phyloP scores from a whole-genome alignment of 2,797 vertebrate species.

The Phataginus tetradactyla region DNA sequence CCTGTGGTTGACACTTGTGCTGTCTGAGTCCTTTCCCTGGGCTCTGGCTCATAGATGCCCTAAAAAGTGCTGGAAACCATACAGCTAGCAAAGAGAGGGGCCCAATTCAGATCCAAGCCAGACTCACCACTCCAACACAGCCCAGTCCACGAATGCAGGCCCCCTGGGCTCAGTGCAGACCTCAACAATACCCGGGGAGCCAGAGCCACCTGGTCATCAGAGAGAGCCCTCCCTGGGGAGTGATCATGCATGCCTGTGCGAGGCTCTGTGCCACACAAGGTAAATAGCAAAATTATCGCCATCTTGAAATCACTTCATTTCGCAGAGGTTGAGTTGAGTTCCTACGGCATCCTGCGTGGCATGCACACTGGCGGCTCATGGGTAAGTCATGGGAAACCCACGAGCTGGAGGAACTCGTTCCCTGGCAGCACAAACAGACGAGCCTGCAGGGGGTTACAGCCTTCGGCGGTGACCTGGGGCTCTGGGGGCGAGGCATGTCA shows the following conservation, averaged over 20 bases:
- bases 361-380: background rate
- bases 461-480: fast-evolving
- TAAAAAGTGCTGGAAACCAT: background rate
- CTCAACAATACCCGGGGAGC: background rate
- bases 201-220: background rate
- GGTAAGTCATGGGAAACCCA: background rate
- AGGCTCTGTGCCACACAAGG: fast-evolving
- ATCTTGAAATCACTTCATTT: background rate
- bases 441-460: fast-evolving
- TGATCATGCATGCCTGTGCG: fast-evolving
- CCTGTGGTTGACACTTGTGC: too few species aligned
- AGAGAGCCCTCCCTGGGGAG: too few species aligned
- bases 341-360: background rate
- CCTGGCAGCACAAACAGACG: background rate
- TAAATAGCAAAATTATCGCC: too few species aligned
- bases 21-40: background rate
- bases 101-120: background rate
- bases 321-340: background rate
- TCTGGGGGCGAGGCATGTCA: fast-evolving
- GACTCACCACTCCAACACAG: too few species aligned
- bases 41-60: background rate
- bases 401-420: background rate
- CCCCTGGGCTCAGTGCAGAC: background rate
- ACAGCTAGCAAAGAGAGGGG: background rate
- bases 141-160: background rate